Evolutionary conservation across 2,797 vertebrate genomes (phyloP), one percentile per base, ranked within the genome.

Genomic region (Odontamblyopus rebecca): DNA sequence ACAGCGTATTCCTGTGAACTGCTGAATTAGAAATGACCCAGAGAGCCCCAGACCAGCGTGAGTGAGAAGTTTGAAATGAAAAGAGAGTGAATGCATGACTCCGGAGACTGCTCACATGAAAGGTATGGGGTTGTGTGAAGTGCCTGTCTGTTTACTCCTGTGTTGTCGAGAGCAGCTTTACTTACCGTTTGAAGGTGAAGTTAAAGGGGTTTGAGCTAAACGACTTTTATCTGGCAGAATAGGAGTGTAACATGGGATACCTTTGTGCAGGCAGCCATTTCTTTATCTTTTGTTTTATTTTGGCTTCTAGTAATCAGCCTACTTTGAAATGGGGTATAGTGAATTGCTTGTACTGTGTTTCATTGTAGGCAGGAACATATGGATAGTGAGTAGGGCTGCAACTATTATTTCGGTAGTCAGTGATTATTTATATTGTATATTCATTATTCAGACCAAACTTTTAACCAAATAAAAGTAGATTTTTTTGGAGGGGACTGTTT

Each of bases 1-100:
- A 70, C 74, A 68, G 72, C 67, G 78, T 80, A 72, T 50, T 56
- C 68, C 82, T 79, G 80, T 82, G 83, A 85, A 83, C 79, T 74
- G 78, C 85, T 88, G 88, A 91, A 92, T 88, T 89, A 89, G 80
- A 89, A 84, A 89, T 82, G 75, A 83, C 76, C 74, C 80, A 67
- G 79, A 85, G 84, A 81, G 38, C 70, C 76, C 81, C 80, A 65
- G 62, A 71, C 73, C 78, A 51, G 75, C 83, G 64, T n/a, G 72
- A 89, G 73, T 60, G 70, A 82, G 19, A 82, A 88, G 87, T 87
- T 86, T 82, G 73, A 89, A 84, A 89, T 88, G 76, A 92, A 89
- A 91, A 72, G 75, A 67, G 78, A 81, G 69, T 73, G 70, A 70
- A 80, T 83, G 86, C 83, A 78, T 75, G 86, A 83, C 81, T 38